Conservation (phyloP, 2,888 invertebrate genomes). For the Nebria brevicollis region DNA sequence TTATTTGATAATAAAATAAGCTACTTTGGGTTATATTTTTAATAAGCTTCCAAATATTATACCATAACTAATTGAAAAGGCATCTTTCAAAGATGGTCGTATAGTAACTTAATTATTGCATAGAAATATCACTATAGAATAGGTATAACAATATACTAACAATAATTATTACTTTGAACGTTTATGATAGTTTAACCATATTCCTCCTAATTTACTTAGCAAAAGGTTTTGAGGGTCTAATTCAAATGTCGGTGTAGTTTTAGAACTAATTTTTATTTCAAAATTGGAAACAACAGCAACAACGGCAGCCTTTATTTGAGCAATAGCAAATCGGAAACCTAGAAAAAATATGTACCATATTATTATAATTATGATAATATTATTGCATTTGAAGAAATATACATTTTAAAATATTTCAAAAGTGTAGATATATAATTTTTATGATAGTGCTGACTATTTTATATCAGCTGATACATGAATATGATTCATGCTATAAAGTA, state of each 20-base stretch:
- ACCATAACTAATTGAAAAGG: too few relatives aligned
- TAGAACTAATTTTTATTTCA: conserved; percentile 55
- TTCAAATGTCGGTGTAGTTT: conserved; percentile 56
- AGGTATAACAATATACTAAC: too few relatives aligned
- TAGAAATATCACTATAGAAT: not conserved
- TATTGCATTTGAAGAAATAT: too few relatives aligned
- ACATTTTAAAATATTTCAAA: too few relatives aligned
- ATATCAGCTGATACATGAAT: not conserved
- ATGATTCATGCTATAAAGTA: not conserved
- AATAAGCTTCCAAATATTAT: too few relatives aligned
- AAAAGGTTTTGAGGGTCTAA: conserved; percentile 54
- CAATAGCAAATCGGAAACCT: conserved; percentile 60
- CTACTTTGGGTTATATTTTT: too few relatives aligned
- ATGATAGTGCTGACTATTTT: not conserved
- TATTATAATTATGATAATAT: not conserved
- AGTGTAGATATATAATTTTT: not conserved
- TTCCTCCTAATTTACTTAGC: conserved; percentile 43
- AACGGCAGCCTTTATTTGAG: conserved; percentile 58
- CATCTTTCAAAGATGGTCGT: too few relatives aligned
- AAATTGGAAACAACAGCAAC: conserved; percentile 57
- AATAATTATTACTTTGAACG: conserved; percentile 13
- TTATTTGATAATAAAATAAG: too few relatives aligned
- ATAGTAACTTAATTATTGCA: not conserved
- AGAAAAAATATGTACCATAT: conserved; percentile 33
- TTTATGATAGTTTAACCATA: conserved; percentile 45